Base-by-base conservation (phyloP, 1,140 invertebrate species). In the Drosophila sechellia region DNA sequence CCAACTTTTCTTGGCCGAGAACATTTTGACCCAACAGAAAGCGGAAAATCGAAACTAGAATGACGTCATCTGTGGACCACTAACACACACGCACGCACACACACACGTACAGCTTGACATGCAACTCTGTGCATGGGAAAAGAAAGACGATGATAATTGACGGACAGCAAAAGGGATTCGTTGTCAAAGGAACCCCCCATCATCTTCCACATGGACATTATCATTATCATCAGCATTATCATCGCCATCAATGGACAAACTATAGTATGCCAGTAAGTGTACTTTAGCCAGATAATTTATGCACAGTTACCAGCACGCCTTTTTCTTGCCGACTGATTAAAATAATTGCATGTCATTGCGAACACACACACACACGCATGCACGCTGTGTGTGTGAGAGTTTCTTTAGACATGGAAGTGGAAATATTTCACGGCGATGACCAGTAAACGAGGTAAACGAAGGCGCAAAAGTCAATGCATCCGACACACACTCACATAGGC, bases 311-410 rank as follows among this genome's bases (percentile, higher is more conserved):
- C 22, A 31, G 55, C 69, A 72, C 68, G 69, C 69, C 68, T 31
- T 39, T 49, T 42, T 25, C 57, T 25, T 45, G 63, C 53, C 22
- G 31, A n/a, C 39, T 59, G 69, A 72, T 72, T 72, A 72, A 6
- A 60, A 72, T 72, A 72, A 72, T 72, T 72, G 68, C 68, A 72
- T 68, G 35, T 68, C 69, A 53, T 69, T 45, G 66, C 39, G n/a
- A 10, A 5, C 17, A 27, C 45, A 35, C 34, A 50, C 22, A 6
- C 13, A 25, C n/a, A 15, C n/a, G 17, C n/a, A 39, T 42, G 40
- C n/a, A 40, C n/a, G n/a, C 40, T 15, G 17, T 45, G 17, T 12
- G 17, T 45, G 42, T 13, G 11, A 13, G 6, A 2, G 31, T 0
- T 45, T 45, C 42, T 45, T 45, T 20, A 4, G 42, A 45, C 42